Evolutionary conservation across 1,140 invertebrate species (phyloP).

Genomic region (Papilio polyxenes): DNA sequence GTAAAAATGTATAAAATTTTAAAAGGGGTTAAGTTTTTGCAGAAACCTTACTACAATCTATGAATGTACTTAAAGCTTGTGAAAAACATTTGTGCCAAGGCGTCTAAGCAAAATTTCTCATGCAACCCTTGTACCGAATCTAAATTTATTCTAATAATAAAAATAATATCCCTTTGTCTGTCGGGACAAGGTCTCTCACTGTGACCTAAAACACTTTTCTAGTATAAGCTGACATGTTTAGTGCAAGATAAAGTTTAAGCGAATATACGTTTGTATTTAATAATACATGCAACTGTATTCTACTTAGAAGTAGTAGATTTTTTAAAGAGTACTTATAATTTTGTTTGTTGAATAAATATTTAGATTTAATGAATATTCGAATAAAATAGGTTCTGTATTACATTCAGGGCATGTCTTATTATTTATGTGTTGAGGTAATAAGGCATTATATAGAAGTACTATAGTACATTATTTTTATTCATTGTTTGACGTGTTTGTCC

Average conservation of each 20-base stretch:
- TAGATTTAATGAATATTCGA: not conserved
- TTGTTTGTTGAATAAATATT: not conserved
- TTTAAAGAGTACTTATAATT: not conserved
- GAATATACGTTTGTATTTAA: not conserved
- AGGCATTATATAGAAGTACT: no score
- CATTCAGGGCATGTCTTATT: not conserved
- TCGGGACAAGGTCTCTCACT: conserved; percentile 7
- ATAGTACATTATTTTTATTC: no score
- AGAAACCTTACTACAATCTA: not conserved
- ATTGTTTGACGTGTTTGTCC: no score
- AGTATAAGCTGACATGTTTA: conserved; percentile 10
- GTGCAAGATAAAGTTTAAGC: not conserved
- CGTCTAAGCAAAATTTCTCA: not conserved
- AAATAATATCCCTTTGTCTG: conserved; percentile 13
- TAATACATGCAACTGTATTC: not conserved
- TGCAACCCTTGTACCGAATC: conserved; percentile 21
- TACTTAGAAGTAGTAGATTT: not conserved
- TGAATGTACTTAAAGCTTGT: not conserved
- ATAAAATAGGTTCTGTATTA: not conserved
- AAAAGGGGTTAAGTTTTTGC: not conserved
- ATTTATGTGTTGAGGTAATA: not conserved
- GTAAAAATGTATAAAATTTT: no score
- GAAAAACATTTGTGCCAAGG: conserved; percentile 4
- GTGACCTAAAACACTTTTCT: conserved; percentile 1
- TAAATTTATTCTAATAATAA: conserved; percentile 7